Evolutionary conservation across 2,797 vertebrate genomes (phyloP).

Genomic region (Ateles fusciceps): DNA sequence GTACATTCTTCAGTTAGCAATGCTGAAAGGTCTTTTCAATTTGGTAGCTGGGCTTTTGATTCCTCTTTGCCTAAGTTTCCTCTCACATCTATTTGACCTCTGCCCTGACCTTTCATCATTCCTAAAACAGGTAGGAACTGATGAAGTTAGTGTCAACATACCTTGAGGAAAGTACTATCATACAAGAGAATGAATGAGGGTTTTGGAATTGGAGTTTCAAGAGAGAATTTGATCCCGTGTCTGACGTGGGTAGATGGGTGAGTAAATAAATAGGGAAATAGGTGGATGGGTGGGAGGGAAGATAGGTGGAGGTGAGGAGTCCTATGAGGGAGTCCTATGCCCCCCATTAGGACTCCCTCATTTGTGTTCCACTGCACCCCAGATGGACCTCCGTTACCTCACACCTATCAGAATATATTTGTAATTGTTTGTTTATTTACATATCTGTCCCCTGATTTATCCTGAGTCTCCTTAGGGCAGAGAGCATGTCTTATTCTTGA

Average conservation of each 20-base stretch:
- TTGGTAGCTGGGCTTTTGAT: background rate
- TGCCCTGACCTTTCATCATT: background rate
- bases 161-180: too few species aligned
- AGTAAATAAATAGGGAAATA: too few species aligned
- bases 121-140: too few species aligned
- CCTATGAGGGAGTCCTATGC: too few species aligned
- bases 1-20: background rate
- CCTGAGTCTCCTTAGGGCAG: background rate
- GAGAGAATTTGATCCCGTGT: too few species aligned
- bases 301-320: too few species aligned
- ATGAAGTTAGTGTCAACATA: too few species aligned
- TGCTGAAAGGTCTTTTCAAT: background rate
- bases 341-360: too few species aligned
- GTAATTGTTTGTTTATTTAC: background rate
- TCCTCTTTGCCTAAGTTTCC: background rate
- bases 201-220: too few species aligned
- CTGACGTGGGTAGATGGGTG: too few species aligned
- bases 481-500: background rate
- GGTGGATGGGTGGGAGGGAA: too few species aligned
- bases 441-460: background rate
- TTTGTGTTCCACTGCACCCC: background rate
- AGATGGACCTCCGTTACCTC: background rate
- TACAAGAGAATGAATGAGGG: too few species aligned
- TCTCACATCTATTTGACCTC: background rate
- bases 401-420: background rate